Percentiles rank a stretch among this genome's conserved stretches.
Conservation (phyloP, 2,888 invertebrate genomes). For the Lepetodrilus schrolli region DNA sequence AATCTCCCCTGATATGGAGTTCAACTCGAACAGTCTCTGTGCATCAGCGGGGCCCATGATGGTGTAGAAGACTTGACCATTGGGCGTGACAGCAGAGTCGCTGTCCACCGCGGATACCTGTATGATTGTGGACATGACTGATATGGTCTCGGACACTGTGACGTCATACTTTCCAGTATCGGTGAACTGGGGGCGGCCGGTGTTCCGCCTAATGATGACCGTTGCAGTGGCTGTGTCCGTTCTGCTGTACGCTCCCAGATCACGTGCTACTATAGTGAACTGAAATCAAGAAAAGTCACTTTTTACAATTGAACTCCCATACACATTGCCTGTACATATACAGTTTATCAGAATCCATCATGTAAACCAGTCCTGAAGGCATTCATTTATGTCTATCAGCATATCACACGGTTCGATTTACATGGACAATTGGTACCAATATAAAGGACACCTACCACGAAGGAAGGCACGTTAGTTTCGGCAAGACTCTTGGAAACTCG, state of each 20-base stretch:
- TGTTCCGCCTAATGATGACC: slow-evolving; percentile 63
- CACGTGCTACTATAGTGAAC: slow-evolving; percentile 61
- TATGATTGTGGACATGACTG: slow-evolving; percentile 47
- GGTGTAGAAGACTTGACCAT: slow-evolving; percentile 59
- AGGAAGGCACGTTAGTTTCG: slow-evolving; percentile 38
- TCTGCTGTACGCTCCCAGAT: slow-evolving; percentile 57
- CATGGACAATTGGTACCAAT: not conserved
- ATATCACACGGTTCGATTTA: too few species aligned
- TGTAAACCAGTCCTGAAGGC: too few species aligned
- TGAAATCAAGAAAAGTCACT: slow-evolving; percentile 43
- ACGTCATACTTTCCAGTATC: slow-evolving; percentile 44
- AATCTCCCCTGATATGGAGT: slow-evolving; percentile 83
- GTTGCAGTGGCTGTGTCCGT: slow-evolving; percentile 53
- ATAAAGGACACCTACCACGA: slow-evolving; percentile 29
- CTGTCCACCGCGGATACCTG: slow-evolving; percentile 45
- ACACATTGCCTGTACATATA: too few species aligned
- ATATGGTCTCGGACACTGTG: slow-evolving; percentile 50
- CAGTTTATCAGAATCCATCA: too few species aligned
- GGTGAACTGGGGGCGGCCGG: slow-evolving; percentile 50
- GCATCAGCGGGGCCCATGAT: slow-evolving; percentile 46
- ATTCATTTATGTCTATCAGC: too few species aligned
- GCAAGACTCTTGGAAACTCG: slow-evolving; percentile 86
- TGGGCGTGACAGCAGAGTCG: slow-evolving; percentile 44
- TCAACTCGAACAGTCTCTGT: slow-evolving; percentile 88
- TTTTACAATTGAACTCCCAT: too few species aligned